These are phyloP conservation scores for Stegodyphus mimosarum DNA, from an alignment of 1,140 invertebrate species.

Conservation along the genomic window DNA sequence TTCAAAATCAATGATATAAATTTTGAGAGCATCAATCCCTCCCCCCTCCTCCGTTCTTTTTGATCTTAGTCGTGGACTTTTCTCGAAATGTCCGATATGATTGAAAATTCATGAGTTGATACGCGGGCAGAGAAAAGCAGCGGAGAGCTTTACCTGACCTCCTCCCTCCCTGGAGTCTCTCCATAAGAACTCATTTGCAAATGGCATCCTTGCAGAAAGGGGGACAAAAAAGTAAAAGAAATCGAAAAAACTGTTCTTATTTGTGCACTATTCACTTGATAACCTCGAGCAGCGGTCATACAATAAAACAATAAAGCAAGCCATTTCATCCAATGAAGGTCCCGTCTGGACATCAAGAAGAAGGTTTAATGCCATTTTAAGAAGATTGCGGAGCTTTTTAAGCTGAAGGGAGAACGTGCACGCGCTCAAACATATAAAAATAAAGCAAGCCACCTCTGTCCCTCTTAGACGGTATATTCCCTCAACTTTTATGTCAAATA, in stretches of 20 bases:
- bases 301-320: conserved; percentile 55
- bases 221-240: conserved; percentile 19
- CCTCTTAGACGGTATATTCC: conserved; percentile 48
- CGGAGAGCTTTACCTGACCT: conserved; percentile 2
- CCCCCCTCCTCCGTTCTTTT: not conserved
- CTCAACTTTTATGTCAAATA: conserved; percentile 57
- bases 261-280: conserved; percentile 27
- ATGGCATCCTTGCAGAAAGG: conserved; percentile 10
- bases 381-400: conserved; percentile 52
- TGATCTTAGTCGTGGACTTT: not conserved
- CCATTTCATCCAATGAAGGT: conserved; percentile 51
- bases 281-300: conserved; percentile 21
- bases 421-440: conserved; percentile 27
- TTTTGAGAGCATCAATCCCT: not conserved
- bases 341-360: conserved; percentile 42
- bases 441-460: conserved; percentile 48
- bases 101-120: conserved; percentile 35
- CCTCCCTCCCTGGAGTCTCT: not conserved
- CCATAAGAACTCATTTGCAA: conserved; percentile 49
- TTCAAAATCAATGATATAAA: not conserved
- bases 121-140: not conserved
- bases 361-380: conserved; percentile 52
- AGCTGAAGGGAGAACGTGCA: conserved; percentile 44
- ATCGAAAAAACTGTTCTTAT: conserved; percentile 38
- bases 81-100: conserved; percentile 16